These are phyloP conservation scores for Agrochola macilenta DNA, from an alignment of 2,888 invertebrate species.

Conservation along the genomic window DNA sequence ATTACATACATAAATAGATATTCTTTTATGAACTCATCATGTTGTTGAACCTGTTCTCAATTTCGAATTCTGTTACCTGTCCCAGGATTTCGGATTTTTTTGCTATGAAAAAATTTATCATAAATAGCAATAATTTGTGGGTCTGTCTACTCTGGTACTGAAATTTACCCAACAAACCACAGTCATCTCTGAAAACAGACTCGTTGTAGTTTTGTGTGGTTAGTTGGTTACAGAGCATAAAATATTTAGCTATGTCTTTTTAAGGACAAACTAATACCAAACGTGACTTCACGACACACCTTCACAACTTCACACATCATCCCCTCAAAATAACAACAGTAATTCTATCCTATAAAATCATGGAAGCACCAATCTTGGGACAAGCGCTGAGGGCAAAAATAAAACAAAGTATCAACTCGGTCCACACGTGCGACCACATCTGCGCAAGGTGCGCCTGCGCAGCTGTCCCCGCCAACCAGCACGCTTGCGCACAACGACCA, in stretches of 20 bases:
- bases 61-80: background rate
- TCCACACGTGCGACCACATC: slow-evolving; percentile 81
- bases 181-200: too few relatives aligned
- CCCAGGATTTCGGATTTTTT: background rate
- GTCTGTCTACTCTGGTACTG: background rate
- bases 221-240: too few relatives aligned
- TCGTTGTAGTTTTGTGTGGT: too few relatives aligned
- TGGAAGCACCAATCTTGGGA: slow-evolving; percentile 51
- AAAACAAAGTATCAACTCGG: slow-evolving; percentile 65
- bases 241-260: too few relatives aligned
- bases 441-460: slow-evolving; percentile 81
- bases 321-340: slow-evolving; percentile 21
- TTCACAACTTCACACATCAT: slow-evolving; percentile 8
- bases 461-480: slow-evolving; percentile 74
- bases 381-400: slow-evolving; percentile 57
- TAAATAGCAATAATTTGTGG: background rate
- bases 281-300: background rate
- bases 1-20: too few relatives aligned
- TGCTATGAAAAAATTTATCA: background rate
- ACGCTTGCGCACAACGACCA: slow-evolving; percentile 54
- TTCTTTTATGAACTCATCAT: background rate
- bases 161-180: background rate
- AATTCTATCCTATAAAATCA: slow-evolving; percentile 56
- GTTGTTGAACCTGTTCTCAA: background rate
- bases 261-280: background rate